Conservation (phyloP, 2,888 invertebrate species). For the Dioctria linearis region DNA sequence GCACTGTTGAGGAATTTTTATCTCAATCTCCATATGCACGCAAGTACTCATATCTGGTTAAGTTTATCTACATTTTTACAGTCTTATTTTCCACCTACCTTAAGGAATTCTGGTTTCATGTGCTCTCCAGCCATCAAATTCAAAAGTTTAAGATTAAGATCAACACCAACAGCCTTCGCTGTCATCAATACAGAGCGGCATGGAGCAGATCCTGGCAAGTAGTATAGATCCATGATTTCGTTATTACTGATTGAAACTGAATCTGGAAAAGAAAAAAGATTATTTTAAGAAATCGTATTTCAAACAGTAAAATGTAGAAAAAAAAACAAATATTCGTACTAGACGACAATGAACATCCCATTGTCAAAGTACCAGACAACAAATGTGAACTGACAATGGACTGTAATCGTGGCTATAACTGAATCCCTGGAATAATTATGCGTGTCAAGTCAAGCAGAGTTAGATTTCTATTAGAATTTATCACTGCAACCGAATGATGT, state of each 20-base stretch:
- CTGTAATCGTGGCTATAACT: background rate
- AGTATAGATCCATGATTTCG: constrained; percentile 76
- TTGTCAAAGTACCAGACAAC: constrained; percentile 8
- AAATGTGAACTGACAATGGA: background rate
- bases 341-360: constrained; percentile 48
- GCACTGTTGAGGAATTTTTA: no score
- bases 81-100: constrained; percentile 70
- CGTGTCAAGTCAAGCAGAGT: background rate
- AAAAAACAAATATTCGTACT: constrained; percentile 1
- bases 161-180: constrained; percentile 78
- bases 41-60: no score
- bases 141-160: constrained; percentile 77
- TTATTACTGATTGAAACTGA: background rate
- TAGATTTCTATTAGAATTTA: background rate
- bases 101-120: constrained; percentile 79
- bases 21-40: no score
- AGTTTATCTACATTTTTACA: no score
- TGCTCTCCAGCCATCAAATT: constrained; percentile 78
- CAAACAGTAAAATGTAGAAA: no score
- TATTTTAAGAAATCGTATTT: background rate
- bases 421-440: constrained; percentile 10
- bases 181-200: constrained; percentile 78
- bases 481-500: no score
- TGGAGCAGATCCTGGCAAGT: constrained; percentile 77
- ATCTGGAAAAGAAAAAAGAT: background rate